Percentiles rank a stretch among this genome's conserved stretches.
These are phyloP conservation scores for Caracal caracal DNA, from an alignment of 2,113 vertebrate species.

Conservation along the genomic window DNA sequence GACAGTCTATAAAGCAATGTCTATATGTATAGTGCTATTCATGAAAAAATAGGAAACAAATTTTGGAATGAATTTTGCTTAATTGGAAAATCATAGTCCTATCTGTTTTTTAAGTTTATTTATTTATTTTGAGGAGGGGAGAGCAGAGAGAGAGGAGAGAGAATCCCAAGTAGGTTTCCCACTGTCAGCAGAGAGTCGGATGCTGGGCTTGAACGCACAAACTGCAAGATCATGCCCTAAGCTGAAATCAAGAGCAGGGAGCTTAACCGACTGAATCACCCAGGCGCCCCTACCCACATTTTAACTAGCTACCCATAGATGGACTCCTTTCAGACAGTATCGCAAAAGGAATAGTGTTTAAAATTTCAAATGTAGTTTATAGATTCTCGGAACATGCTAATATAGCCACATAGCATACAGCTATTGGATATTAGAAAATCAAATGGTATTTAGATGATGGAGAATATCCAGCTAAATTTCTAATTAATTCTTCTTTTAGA, in stretches of 20 bases:
- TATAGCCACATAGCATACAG: not conserved
- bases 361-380: not conserved
- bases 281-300: not conserved
- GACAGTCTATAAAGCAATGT: not conserved
- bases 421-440: not conserved
- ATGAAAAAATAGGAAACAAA: not conserved
- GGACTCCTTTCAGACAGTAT: not conserved
- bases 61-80: not conserved
- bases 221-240: no score
- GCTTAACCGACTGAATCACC: no score
- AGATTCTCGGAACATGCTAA: not conserved
- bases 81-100: not conserved
- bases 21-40: not conserved
- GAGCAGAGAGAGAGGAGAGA: no score
- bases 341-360: not conserved
- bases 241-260: no score
- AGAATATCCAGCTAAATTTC: not conserved
- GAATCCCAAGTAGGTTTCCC: no score
- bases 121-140: no score
- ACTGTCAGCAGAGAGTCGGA: no score
- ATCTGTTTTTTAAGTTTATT: not conserved
- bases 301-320: not conserved
- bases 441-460: not conserved
- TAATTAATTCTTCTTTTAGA: conserved; percentile 23
- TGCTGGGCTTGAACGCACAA: no score